A percentile compares a stretch with the other conserved stretches of the same genome.
Conservation (phyloP, 2,113 vertebrate species). For the Poeciliopsis prolifica region DNA sequence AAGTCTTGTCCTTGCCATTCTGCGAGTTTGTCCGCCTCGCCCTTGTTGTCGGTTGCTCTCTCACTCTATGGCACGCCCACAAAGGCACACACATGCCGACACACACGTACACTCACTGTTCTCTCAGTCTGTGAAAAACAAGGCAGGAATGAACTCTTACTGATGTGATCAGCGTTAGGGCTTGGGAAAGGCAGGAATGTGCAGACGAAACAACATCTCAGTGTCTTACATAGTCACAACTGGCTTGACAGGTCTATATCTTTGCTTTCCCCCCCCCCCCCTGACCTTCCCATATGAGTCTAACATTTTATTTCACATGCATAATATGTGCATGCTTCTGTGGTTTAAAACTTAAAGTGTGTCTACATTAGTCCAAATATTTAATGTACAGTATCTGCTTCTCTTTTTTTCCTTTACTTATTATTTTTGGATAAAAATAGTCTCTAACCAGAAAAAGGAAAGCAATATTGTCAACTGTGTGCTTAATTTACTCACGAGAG, state of each 20-base stretch:
- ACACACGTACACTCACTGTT: conserved; percentile 3
- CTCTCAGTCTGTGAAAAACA: conserved; percentile 21
- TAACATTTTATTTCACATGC: background rate
- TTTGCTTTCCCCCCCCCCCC: background rate
- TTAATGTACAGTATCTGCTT: background rate
- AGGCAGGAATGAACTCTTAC: conserved; percentile 6
- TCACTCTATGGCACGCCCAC: background rate
- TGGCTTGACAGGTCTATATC: background rate
- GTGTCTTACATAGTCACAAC: background rate
- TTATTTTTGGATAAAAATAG: conserved; percentile 16
- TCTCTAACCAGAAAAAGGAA: conserved; percentile 14
- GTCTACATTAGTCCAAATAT: background rate
- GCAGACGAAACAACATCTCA: conserved; percentile 13
- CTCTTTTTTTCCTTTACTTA: background rate
- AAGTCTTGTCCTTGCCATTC: background rate
- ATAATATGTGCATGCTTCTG: background rate
- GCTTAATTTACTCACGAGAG: conserved; percentile 21
- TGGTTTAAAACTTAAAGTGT: background rate
- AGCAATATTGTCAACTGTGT: conserved; percentile 14
- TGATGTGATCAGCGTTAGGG: conserved; percentile 18
- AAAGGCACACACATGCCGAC: background rate
- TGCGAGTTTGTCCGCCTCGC: background rate
- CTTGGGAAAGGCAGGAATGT: conserved; percentile 31
- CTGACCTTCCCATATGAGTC: background rate
- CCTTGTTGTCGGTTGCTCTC: background rate